Percentiles rank a stretch among this genome's conserved stretches.
Evolutionary conservation across 2,113 vertebrate species (phyloP).

Genomic region (Illadopsis cleaveri): DNA sequence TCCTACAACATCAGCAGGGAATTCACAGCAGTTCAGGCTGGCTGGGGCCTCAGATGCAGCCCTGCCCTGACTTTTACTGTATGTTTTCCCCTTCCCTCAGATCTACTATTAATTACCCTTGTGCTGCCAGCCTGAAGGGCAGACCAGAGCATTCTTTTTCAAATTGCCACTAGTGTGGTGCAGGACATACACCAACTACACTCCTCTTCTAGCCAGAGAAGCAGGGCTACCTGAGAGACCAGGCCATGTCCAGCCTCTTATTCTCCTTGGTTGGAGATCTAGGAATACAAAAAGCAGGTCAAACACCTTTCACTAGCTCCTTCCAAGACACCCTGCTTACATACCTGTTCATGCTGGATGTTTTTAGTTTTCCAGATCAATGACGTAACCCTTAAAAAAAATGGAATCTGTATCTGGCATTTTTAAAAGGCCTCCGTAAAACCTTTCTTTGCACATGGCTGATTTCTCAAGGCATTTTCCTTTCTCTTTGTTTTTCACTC

Average conservation of each 20-base stretch:
- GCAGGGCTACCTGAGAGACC: not conserved
- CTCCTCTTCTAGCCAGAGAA: no score
- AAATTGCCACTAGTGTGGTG: not conserved
- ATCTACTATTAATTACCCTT: not conserved
- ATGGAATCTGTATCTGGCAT: not conserved
- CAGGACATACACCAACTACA: not conserved
- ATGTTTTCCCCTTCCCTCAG: not conserved
- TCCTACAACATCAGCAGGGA: not conserved
- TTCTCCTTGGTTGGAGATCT: not conserved
- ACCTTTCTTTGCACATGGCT: not conserved
- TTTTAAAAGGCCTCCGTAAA: not conserved
- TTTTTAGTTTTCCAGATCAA: not conserved
- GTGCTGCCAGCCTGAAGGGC: not conserved
- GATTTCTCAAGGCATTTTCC: not conserved
- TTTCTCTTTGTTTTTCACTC: no score
- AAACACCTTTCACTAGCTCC: not conserved
- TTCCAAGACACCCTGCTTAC: not conserved
- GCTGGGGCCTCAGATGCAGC: not conserved
- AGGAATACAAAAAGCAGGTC: not conserved
- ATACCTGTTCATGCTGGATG: not conserved
- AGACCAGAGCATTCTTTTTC: not conserved
- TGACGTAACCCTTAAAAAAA: not conserved
- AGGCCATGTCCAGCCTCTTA: not conserved
- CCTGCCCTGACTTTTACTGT: not conserved
- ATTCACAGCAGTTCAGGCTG: not conserved